phyloP scores from a whole-genome alignment of 2,113 vertebrate genomes.

The Ifrita kowaldi region DNA sequence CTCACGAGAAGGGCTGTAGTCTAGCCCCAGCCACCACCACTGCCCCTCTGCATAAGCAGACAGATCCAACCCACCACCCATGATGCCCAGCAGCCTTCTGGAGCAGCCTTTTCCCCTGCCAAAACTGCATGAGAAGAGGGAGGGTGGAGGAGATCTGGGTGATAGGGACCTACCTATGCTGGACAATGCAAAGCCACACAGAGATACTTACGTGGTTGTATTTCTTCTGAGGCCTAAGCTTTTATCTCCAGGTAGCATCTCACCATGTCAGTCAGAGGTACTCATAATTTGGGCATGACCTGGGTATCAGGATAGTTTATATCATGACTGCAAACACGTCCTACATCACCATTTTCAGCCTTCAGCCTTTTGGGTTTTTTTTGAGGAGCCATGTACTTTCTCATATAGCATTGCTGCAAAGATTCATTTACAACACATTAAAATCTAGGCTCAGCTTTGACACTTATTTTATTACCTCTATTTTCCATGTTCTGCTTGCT shows the following conservation, averaged over 20 bases:
- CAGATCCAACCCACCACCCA: accelerated
- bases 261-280: neutral
- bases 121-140: neutral
- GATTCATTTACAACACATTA: neutral
- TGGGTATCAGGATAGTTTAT: neutral
- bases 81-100: neutral
- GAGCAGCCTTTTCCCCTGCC: neutral
- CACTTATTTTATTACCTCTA: neutral
- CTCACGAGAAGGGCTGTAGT: neutral
- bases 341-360: neutral
- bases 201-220: neutral
- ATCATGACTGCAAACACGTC: neutral
- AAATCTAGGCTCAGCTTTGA: neutral
- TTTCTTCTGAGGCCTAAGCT: neutral
- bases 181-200: neutral
- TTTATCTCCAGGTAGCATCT: neutral
- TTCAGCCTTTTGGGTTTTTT: neutral
- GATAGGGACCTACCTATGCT: accelerated
- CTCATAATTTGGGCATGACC: neutral
- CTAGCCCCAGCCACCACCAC: neutral
- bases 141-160: accelerated
- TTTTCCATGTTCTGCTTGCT: neutral
- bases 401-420: neutral
- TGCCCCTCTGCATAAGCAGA: neutral
- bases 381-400: neutral